phyloP scores from a whole-genome alignment of 2,113 vertebrate species.

The Ceyx cyanopectus region DNA sequence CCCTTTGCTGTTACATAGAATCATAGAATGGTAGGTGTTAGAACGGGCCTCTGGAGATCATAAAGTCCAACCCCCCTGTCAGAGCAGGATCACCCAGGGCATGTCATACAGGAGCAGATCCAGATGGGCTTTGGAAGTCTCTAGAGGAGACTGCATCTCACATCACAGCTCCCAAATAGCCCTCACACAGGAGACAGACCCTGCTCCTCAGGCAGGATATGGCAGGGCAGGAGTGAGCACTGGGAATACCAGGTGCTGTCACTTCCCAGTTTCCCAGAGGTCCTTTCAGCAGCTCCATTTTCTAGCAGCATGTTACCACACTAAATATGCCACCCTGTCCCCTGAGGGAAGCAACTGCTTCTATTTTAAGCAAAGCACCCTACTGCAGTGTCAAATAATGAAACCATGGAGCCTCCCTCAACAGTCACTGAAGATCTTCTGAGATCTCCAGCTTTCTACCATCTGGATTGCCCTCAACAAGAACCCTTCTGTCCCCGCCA shows the following conservation, averaged over 20 bases:
- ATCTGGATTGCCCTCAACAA: not conserved
- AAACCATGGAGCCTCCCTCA: not conserved
- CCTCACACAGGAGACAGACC: not conserved
- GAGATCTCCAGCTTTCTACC: not conserved
- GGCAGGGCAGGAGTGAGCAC: not conserved
- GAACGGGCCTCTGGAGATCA: too few species aligned
- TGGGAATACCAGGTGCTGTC: too few species aligned
- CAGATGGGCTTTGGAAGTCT: too few species aligned
- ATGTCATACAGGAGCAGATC: too few species aligned
- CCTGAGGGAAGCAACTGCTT: not conserved
- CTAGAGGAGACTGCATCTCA: too few species aligned
- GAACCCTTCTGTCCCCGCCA: not conserved
- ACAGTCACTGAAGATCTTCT: not conserved
- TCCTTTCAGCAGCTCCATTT: not conserved
- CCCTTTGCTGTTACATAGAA: not conserved
- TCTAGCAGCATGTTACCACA: not conserved
- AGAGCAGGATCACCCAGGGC: too few species aligned
- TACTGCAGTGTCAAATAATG: not conserved
- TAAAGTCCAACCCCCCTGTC: too few species aligned
- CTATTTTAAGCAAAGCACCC: not conserved
- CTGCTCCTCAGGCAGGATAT: not conserved
- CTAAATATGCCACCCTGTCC: not conserved
- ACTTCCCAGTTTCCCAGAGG: not conserved
- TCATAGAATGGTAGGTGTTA: too few species aligned
- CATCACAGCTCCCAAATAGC: accelerated